Evolutionary conservation across 2,888 invertebrate genomes (phyloP), one percentile per base, ranked within the genome.

Genomic region (Ormyrus rosae): DNA sequence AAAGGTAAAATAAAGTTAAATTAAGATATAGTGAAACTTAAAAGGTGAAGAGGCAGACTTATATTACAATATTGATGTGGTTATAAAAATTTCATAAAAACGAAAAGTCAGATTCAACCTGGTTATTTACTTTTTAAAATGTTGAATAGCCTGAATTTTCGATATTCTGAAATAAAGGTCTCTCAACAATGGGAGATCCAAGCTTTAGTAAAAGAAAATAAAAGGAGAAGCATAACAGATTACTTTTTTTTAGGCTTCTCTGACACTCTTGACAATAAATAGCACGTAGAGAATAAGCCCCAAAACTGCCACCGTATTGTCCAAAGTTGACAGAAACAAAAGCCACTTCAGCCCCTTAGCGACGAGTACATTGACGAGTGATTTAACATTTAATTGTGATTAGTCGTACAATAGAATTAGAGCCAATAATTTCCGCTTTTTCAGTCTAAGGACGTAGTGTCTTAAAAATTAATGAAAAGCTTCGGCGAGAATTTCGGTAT

Each of bases 251-350:
- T 2, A 82, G 61, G n/a, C 70, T 69, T 71, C 46, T 68, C 65
- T 46, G 9, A 61, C 19, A 19, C 60, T 72, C 61, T 76, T 61
- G 53, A 72, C 34, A 68, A 45, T 70, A 46, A 79, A 69, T 61
- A 72, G 64, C 60, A 34, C 56, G 73, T 68, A 71, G 2, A 60
- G 61, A 13, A 61, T 61, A 79, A 69, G 65, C 69, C 45, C 53
- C 45, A 64, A 80, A 65, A 77, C 67, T 71, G 76, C 68, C 80
- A 77, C 72, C 71, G 34, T 51, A 10, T 69, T 78, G 64, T 84
- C 72, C 79, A 83, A 82, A 83, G 80, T 84, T 65, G 77, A 73
- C 65, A 78, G 63, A 75, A 75, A 71, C 34, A 76, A 61, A 80
- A 76, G 48, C 63, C 63, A 67, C 51, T 60, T 71, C 13, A 70